Evolutionary conservation across 2,888 invertebrate genomes (phyloP).

Genomic region (Nematopogon swammerdamellus): DNA sequence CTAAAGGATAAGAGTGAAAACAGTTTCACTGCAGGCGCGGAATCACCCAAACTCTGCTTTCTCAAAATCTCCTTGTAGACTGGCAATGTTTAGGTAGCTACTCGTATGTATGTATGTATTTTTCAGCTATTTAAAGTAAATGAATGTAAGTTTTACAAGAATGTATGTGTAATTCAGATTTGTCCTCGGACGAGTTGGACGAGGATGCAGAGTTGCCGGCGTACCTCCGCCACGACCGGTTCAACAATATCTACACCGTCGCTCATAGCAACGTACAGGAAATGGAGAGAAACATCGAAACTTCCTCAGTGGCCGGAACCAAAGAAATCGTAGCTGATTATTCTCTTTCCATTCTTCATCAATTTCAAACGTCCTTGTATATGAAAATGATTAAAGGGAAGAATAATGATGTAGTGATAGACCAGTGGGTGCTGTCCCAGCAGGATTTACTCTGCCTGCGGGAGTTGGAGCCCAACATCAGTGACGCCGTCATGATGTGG

Average conservation of each 20-base stretch:
- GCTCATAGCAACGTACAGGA: not conserved
- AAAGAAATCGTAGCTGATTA: not conserved
- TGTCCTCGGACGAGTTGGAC: not conserved
- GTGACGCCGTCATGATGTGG: constrained; percentile 21
- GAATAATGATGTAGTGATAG: not conserved
- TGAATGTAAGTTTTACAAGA: too few species aligned
- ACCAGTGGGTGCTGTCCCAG: constrained; percentile 4
- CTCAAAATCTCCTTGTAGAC: too few species aligned
- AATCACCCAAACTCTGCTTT: too few species aligned
- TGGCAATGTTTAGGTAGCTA: too few species aligned
- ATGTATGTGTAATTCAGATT: too few species aligned
- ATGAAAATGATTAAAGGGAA: not conserved
- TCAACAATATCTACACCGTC: not conserved
- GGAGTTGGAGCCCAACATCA: constrained; percentile 17
- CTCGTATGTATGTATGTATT: too few species aligned
- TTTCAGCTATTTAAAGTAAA: too few species aligned
- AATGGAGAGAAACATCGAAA: not conserved
- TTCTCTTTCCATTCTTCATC: not conserved
- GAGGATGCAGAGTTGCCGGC: not conserved
- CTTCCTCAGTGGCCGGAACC: not conserved
- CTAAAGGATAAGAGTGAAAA: too few species aligned
- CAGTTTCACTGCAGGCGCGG: too few species aligned
- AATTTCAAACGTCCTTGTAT: not conserved
- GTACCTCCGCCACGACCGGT: not conserved
- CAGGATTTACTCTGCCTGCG: constrained; percentile 22